Percentiles rank a stretch among this genome's conserved stretches.
phyloP scores from a whole-genome alignment of 1,140 invertebrate species.

The Globodera rostochiensis region DNA sequence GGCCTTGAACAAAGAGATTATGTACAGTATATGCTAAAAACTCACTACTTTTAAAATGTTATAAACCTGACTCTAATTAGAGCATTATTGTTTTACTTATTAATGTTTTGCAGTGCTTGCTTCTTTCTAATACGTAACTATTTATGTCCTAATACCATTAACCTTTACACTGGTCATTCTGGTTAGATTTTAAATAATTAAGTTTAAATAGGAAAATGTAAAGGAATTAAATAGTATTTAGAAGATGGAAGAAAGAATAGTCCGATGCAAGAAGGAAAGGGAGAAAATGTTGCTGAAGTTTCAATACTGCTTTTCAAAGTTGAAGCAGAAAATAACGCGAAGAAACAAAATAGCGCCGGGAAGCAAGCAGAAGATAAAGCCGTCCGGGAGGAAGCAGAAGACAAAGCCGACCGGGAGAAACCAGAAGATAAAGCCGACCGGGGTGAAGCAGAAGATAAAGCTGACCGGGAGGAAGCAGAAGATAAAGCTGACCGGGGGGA shows the following conservation, averaged over 20 bases:
- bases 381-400: constrained; percentile 6
- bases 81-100: no score
- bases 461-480: not conserved
- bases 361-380: constrained; percentile 14
- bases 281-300: not conserved
- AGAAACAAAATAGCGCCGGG: not conserved
- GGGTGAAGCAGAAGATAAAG: not conserved
- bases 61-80: no score
- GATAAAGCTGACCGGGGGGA: not conserved
- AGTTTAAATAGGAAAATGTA: not conserved
- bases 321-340: not conserved
- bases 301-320: not conserved
- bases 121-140: no score
- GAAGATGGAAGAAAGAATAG: not conserved
- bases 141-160: no score
- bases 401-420: not conserved
- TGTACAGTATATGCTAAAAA: no score
- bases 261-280: constrained; percentile 4
- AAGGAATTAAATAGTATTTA: constrained; percentile 2
- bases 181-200: no score
- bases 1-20: no score
- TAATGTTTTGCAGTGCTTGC: no score
- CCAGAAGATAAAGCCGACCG: not conserved
- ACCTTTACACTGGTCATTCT: no score
- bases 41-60: no score